These are phyloP conservation scores for Hirtodrosophila cameraria DNA, from an alignment of 2,888 invertebrate species.

Conservation along the genomic window DNA sequence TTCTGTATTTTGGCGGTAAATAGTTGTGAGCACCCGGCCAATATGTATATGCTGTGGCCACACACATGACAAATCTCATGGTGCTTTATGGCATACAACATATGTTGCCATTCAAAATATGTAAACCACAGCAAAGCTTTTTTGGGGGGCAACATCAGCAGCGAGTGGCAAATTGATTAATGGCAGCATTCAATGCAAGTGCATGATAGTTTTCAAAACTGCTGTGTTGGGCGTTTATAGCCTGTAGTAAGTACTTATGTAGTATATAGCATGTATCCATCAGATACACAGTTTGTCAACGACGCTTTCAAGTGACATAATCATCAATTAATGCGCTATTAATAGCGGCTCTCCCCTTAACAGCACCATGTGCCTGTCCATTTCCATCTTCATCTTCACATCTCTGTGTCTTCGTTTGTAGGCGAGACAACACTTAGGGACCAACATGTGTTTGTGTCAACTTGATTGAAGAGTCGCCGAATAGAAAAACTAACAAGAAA, in stretches of 20 bases:
- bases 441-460: constrained; percentile 76
- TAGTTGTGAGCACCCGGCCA: constrained; percentile 53
- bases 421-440: constrained; percentile 69
- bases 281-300: constrained; percentile 79
- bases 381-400: constrained; percentile 2
- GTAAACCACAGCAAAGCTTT: constrained; percentile 67
- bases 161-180: constrained; percentile 61
- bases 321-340: constrained; percentile 82
- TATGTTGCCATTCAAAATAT: constrained; percentile 82
- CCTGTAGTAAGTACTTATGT: constrained; percentile 4
- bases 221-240: constrained; percentile 16
- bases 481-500: constrained; percentile 28
- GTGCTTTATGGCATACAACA: constrained; percentile 76
- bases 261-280: constrained; percentile 57
- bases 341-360: constrained; percentile 61
- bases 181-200: constrained; percentile 73
- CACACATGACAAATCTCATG: constrained; percentile 75
- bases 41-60: constrained; percentile 56
- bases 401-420: constrained; percentile 25
- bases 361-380: constrained; percentile 15
- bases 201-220: constrained; percentile 56
- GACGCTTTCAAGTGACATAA: constrained; percentile 81
- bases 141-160: constrained; percentile 2
- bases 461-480: constrained; percentile 66
- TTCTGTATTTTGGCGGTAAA: constrained; percentile 48